Evolutionary conservation across 1,140 invertebrate genomes (phyloP).

Genomic region (Anoplophora glabripennis): DNA sequence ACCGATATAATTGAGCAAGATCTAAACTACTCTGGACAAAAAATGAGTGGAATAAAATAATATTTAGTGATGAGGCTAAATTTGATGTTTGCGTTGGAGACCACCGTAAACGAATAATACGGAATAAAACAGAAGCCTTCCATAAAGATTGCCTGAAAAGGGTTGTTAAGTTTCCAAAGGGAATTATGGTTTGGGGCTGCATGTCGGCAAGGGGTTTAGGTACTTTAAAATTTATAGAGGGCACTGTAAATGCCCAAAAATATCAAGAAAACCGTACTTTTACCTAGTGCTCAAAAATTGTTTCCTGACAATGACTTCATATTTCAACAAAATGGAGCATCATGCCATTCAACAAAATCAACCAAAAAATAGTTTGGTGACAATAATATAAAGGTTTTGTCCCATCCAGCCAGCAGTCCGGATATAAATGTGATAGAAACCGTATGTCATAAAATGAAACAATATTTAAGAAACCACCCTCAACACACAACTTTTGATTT

Average conservation of each 20-base stretch:
- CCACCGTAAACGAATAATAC: too few relatives aligned
- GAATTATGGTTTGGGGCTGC: constrained; percentile 19
- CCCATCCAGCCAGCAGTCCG: constrained; percentile 27
- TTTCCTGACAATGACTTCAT: constrained; percentile 18
- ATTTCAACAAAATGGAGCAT: constrained; percentile 28
- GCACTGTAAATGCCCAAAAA: constrained; percentile 28
- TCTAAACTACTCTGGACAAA: constrained; percentile 14
- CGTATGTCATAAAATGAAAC: too few relatives aligned
- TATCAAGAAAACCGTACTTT: constrained; percentile 27
- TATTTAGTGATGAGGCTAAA: constrained; percentile 40
- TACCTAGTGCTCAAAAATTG: constrained; percentile 17
- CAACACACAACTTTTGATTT: constrained; percentile 3
- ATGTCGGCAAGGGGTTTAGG: constrained; percentile 22
- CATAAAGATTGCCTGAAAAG: constrained; percentile 23
- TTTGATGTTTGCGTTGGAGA: constrained; percentile 27
- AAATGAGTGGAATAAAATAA: constrained; percentile 26
- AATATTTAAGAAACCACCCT: neutral
- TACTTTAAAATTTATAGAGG: constrained; percentile 20
- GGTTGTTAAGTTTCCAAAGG: neutral
- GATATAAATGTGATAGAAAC: constrained; percentile 30
- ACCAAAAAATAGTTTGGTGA: constrained; percentile 29
- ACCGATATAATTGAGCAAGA: constrained; percentile 14
- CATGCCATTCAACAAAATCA: constrained; percentile 26
- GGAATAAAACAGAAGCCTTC: too few relatives aligned
- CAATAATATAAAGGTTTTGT: constrained; percentile 22